phyloP scores from a whole-genome alignment of 2,888 invertebrate species.

The Podotricha telesiphe region DNA sequence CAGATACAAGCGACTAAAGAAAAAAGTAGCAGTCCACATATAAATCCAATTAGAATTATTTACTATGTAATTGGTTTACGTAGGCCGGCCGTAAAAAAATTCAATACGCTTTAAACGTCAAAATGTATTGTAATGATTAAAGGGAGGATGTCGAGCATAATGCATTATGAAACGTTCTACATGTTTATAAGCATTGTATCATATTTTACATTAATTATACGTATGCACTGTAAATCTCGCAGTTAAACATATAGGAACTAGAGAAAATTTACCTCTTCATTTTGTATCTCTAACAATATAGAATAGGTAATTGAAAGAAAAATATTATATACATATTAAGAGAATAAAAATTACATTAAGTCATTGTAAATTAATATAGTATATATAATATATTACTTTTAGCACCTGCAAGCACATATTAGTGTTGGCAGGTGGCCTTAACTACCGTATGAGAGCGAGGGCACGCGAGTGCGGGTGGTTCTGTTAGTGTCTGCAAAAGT shows the following conservation, averaged over 20 bases:
- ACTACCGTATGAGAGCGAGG: slow-evolving; percentile 29
- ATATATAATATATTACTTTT: too few relatives aligned
- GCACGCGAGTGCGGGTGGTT: slow-evolving; percentile 18
- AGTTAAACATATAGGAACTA: too few relatives aligned
- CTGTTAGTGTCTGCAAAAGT: slow-evolving; percentile 21
- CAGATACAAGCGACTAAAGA: slow-evolving; percentile 50
- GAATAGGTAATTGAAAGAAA: too few relatives aligned
- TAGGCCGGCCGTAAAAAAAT: slow-evolving; percentile 36
- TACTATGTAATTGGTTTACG: slow-evolving; percentile 46
- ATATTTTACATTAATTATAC: not conserved
- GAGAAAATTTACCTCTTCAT: too few relatives aligned
- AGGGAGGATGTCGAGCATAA: not conserved
- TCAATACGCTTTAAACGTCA: slow-evolving; percentile 33
- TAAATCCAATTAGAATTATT: slow-evolving; percentile 66
- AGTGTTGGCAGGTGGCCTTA: slow-evolving; percentile 24
- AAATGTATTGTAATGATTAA: slow-evolving; percentile 6
- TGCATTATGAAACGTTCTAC: not conserved
- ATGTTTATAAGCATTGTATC: not conserved
- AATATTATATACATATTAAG: not conserved
- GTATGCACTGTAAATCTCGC: too few relatives aligned
- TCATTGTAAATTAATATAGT: too few relatives aligned
- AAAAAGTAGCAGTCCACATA: slow-evolving; percentile 46
- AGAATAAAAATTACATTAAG: not conserved
- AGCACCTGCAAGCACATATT: slow-evolving; percentile 13
- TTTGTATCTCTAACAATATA: too few relatives aligned